These are phyloP conservation scores for Panthera tigris DNA, from an alignment of 2,113 vertebrate species.

Conservation along the genomic window DNA sequence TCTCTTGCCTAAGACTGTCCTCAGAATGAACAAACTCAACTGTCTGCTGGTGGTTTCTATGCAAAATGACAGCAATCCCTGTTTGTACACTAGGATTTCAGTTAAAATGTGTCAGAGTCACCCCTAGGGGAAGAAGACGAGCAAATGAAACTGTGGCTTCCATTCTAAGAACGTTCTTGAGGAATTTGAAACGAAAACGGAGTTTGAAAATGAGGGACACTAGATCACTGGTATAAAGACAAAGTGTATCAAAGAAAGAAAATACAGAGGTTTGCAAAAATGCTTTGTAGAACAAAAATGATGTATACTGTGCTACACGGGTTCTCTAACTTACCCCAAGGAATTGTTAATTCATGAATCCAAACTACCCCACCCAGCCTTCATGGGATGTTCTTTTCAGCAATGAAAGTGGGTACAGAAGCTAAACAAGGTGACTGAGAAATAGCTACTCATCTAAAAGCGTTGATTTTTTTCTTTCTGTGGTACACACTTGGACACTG, in stretches of 20 bases:
- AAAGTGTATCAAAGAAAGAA: background rate
- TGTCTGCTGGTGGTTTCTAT: conserved; percentile 1
- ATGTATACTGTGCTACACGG: background rate
- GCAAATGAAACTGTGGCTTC: background rate
- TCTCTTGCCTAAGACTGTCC: conserved; percentile 58
- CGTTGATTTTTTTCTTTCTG: background rate
- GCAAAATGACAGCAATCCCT: conserved; percentile 59
- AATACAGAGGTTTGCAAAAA: background rate
- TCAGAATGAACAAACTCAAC: conserved; percentile 70
- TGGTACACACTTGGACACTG: background rate
- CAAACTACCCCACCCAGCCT: background rate
- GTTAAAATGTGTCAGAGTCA: conserved; percentile 45
- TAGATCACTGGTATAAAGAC: background rate
- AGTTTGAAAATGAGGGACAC: background rate
- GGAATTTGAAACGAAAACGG: conserved; percentile 34
- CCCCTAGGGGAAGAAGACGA: background rate
- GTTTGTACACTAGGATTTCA: conserved; percentile 1
- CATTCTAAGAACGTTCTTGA: background rate
- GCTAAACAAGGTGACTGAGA: background rate
- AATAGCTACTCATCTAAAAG: background rate
- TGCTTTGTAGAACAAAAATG: background rate
- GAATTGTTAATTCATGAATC: background rate
- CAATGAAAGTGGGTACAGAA: background rate
- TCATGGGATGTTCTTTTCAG: background rate
- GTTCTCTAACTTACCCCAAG: background rate